These are phyloP conservation scores for Gadus macrocephalus DNA, from an alignment of 2,113 vertebrate genomes.

Conservation along the genomic window DNA sequence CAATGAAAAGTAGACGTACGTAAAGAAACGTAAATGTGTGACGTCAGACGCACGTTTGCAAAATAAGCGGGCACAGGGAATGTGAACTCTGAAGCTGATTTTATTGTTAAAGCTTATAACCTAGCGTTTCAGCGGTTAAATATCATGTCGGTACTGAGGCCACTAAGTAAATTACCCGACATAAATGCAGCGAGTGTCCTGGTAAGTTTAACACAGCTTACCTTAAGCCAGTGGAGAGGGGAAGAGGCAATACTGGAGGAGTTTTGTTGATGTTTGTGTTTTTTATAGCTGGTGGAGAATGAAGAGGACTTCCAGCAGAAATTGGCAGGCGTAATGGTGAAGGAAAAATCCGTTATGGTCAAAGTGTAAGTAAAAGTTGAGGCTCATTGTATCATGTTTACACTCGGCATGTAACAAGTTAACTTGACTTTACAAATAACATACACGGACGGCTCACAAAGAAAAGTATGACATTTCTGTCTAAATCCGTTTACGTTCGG, in stretches of 20 bases:
- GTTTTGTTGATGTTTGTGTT: constrained; percentile 21
- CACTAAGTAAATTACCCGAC: constrained; percentile 64
- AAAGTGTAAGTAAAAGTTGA: constrained; percentile 67
- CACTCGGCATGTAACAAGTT: too few species aligned
- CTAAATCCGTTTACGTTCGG: too few species aligned
- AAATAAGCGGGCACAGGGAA: constrained; percentile 40
- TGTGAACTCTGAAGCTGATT: not conserved
- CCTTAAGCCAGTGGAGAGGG: too few species aligned
- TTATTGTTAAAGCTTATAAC: too few species aligned
- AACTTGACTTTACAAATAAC: too few species aligned
- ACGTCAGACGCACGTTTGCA: constrained; percentile 45
- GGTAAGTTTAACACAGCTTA: constrained; percentile 54
- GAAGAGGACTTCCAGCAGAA: constrained; percentile 70
- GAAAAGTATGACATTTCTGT: too few species aligned
- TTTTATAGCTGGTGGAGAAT: constrained; percentile 67
- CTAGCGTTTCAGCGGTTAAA: too few species aligned
- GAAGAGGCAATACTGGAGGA: too few species aligned
- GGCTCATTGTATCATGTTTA: not conserved
- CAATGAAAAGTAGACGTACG: too few species aligned
- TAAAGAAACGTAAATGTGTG: constrained; percentile 14
- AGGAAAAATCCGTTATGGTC: constrained; percentile 53
- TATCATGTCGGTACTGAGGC: constrained; percentile 61
- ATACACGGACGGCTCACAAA: too few species aligned
- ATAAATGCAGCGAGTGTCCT: constrained; percentile 66
- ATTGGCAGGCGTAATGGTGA: constrained; percentile 63